A percentile compares a stretch with the other conserved stretches of the same genome.
These are phyloP conservation scores for Lucilia sericata DNA, from an alignment of 1,140 invertebrate genomes.

Conservation along the genomic window DNA sequence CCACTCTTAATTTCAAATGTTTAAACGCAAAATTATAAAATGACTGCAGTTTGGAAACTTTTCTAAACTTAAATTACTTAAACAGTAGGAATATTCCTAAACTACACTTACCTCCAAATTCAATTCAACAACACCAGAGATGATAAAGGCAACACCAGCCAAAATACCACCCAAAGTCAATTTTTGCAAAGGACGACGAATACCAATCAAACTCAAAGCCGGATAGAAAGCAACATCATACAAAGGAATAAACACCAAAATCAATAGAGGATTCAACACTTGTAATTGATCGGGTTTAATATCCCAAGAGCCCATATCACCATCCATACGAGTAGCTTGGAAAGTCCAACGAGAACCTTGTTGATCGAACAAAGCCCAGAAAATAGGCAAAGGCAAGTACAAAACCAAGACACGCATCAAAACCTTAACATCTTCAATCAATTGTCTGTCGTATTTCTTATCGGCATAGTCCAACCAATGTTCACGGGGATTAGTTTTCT, in stretches of 20 bases:
- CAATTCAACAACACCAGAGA: conserved; percentile 87
- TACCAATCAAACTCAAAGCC: conserved; percentile 69
- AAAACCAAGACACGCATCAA: conserved; percentile 78
- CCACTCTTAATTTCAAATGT: too few species aligned
- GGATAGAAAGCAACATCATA: conserved; percentile 82
- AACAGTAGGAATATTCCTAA: too few species aligned
- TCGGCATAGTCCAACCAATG: conserved; percentile 90
- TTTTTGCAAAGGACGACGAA: conserved; percentile 70
- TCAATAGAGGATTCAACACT: conserved; percentile 83
- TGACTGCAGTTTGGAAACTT: not conserved
- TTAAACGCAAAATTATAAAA: too few species aligned
- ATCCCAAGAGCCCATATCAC: conserved; percentile 76
- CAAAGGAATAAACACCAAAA: conserved; percentile 82
- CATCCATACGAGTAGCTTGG: conserved; percentile 92
- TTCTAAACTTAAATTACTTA: too few species aligned
- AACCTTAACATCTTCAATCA: conserved; percentile 79
- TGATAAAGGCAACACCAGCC: conserved; percentile 85
- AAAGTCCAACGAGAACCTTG: conserved; percentile 95
- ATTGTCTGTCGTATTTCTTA: conserved; percentile 74
- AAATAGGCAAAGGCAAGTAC: conserved; percentile 84
- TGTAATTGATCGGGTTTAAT: conserved; percentile 87
- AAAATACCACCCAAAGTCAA: conserved; percentile 83
- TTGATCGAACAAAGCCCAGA: conserved; percentile 87
- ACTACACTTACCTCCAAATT: conserved; percentile 73
- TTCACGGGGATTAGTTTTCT: conserved; percentile 70